These are phyloP conservation scores for Dasypolia templi DNA, from an alignment of 2,888 invertebrate genomes.

Conservation along the genomic window DNA sequence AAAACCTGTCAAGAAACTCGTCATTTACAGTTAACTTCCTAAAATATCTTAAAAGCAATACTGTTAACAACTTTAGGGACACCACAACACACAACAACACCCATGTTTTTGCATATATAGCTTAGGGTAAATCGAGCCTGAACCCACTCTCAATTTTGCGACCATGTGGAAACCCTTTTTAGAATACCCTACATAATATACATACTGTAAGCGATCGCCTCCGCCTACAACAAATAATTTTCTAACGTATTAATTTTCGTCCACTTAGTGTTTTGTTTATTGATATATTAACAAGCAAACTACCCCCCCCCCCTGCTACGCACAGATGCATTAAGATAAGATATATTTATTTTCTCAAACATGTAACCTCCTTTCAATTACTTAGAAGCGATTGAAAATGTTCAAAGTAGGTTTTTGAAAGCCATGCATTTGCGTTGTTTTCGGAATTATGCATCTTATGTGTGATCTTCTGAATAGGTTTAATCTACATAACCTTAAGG, in stretches of 20 bases:
- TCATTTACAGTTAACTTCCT: neutral
- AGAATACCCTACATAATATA: slow-evolving; percentile 35
- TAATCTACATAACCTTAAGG: no score
- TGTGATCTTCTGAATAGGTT: no score
- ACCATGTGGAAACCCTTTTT: slow-evolving; percentile 46
- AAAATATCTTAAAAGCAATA: slow-evolving; percentile 27
- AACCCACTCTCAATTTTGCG: slow-evolving; percentile 31
- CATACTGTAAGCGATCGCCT: slow-evolving; percentile 22
- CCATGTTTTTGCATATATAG: slow-evolving; percentile 38
- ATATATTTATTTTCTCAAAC: no score
- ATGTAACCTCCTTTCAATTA: no score
- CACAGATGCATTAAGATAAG: neutral
- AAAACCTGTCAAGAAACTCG: neutral
- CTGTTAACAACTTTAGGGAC: slow-evolving; percentile 8
- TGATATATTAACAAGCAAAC: neutral
- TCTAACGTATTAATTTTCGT: slow-evolving; percentile 29
- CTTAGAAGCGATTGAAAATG: no score
- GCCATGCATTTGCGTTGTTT: no score
- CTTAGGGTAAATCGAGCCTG: slow-evolving; percentile 22
- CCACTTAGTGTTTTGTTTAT: neutral
- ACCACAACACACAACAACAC: slow-evolving; percentile 24
- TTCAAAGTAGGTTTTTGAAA: no score
- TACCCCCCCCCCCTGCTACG: neutral
- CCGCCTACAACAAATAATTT: slow-evolving; percentile 24
- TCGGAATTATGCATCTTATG: no score